These are phyloP conservation scores for Noctilio leporinus DNA, from an alignment of 2,113 vertebrate species.

Conservation along the genomic window DNA sequence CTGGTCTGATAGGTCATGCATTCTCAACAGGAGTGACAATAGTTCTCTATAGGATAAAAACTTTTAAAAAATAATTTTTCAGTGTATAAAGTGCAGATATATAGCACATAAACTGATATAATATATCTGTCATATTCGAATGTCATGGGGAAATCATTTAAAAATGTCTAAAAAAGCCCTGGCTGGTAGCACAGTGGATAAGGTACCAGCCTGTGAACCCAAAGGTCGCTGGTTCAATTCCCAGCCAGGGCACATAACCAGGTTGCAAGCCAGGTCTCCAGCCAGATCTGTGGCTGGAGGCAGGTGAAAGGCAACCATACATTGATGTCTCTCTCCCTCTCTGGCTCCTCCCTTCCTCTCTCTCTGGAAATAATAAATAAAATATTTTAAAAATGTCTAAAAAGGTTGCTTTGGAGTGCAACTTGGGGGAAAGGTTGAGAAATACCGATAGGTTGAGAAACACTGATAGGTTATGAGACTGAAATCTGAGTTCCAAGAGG, in stretches of 20 bases:
- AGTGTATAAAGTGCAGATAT: neutral
- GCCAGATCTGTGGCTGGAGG: too few relatives aligned
- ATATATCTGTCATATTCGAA: neutral
- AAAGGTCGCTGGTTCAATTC: too few relatives aligned
- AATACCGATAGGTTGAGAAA: neutral
- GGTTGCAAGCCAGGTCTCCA: too few relatives aligned
- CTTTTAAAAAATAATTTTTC: too few relatives aligned
- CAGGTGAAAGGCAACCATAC: too few relatives aligned
- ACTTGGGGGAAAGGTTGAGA: accelerated
- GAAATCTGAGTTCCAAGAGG: neutral
- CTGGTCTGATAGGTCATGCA: neutral
- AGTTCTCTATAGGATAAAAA: neutral
- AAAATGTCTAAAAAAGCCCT: neutral
- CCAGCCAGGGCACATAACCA: too few relatives aligned
- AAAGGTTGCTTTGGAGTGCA: neutral
- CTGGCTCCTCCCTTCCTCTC: too few relatives aligned
- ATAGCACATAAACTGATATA: neutral
- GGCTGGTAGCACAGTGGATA: too few relatives aligned
- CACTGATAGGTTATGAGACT: neutral
- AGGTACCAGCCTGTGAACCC: too few relatives aligned
- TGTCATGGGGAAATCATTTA: neutral
- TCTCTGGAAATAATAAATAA: too few relatives aligned
- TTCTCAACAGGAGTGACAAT: neutral
- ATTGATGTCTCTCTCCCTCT: too few relatives aligned
- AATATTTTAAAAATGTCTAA: neutral